Evolutionary conservation across 2,888 invertebrate genomes (phyloP), one percentile per base, ranked within the genome.

Genomic region (Limulus polyphemus): DNA sequence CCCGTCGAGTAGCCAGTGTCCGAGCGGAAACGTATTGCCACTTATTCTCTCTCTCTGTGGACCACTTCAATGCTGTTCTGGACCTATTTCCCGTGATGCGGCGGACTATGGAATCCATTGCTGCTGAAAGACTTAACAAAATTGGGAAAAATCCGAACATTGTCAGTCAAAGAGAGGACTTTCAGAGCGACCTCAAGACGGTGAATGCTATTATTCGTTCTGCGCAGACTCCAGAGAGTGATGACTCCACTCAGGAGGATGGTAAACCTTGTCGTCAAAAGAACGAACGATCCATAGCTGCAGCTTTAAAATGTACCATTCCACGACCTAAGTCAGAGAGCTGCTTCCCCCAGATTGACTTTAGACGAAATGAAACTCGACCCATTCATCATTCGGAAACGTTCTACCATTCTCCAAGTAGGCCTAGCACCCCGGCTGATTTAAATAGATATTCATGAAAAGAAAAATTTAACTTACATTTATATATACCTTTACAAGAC

Each of bases 71-170:
- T 80, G 89, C 91, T 72, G 95, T 98, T 69, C 84, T 97, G 73
- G 95, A 97, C 79, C 91, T 95, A 81, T 97, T 97, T 81, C 97
- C 97, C 62, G 83, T 97, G 72, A 97, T 98, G 95, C 84, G 97
- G 72, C 86, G 95, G 75, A 97, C 97, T 60, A 94, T 97, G 94
- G 97, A 97, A 81, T 94, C 93, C 78, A 95, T 98, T 74, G 97
- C 97, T 74, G 97, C 97, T 75, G 95, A 98, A 83, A 86, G 92
- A 76, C 83, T 97, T 73, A 95, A 95, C 81, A 98, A 97, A 81
- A 95, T 97, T 77, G 97, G 97, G 71, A 95, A 95, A 81, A 95
- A 97, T 79, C 95, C 95, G 58, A 91, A 90, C 78, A 83, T 92
- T 73, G 89, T 93, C 74, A 78, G 79, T 16, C 84, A 87, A 72